These are phyloP conservation scores for Parnassius mnemosyne DNA, from an alignment of 2,888 invertebrate species.

Conservation along the genomic window DNA sequence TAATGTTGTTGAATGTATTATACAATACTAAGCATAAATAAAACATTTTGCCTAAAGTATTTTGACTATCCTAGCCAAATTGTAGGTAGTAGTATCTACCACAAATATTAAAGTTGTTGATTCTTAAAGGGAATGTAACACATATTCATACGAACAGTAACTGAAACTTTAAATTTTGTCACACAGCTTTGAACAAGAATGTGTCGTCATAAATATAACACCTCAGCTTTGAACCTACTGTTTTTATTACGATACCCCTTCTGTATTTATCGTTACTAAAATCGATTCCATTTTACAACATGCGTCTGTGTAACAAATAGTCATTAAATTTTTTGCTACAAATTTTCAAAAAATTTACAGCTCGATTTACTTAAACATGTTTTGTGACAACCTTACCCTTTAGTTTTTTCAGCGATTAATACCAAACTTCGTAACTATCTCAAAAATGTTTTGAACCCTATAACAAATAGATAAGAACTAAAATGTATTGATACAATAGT, in stretches of 20 bases:
- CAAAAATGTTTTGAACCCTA: slow-evolving; percentile 35
- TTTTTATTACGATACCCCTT: slow-evolving; percentile 60
- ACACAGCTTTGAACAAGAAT: slow-evolving; percentile 3
- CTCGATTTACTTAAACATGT: slow-evolving; percentile 51
- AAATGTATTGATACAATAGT: slow-evolving; percentile 2
- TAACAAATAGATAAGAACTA: slow-evolving; percentile 20
- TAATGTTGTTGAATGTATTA: too few species aligned
- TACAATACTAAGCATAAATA: too few species aligned
- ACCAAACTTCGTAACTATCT: slow-evolving; percentile 1
- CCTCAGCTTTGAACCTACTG: slow-evolving; percentile 60
- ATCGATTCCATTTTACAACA: slow-evolving; percentile 56
- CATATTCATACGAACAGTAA: too few species aligned
- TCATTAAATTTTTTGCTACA: slow-evolving; percentile 45
- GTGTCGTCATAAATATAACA: slow-evolving; percentile 36
- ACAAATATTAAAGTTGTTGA: too few species aligned
- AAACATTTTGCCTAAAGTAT: too few species aligned
- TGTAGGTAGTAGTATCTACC: too few species aligned
- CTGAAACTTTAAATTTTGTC: neutral
- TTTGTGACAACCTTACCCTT: slow-evolving; percentile 54
- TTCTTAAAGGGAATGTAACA: too few species aligned
- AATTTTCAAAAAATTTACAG: slow-evolving; percentile 52
- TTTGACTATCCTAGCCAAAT: too few species aligned
- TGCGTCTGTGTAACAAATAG: slow-evolving; percentile 41
- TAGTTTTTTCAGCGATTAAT: slow-evolving; percentile 33
- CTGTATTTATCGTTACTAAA: slow-evolving; percentile 50